Conservation (phyloP, 2,797 vertebrate species). For the Megalops cyprinoides region DNA sequence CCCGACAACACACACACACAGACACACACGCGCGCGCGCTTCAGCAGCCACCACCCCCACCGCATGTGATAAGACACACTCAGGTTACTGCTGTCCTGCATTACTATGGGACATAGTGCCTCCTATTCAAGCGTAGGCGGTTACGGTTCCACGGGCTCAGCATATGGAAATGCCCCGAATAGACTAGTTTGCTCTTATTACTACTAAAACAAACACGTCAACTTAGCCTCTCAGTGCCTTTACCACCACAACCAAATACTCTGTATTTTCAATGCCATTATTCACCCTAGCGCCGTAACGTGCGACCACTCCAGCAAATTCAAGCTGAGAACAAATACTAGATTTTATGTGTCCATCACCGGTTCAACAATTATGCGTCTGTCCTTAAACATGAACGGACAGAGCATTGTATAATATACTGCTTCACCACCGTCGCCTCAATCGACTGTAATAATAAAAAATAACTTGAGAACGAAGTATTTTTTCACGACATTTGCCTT, state of each 20-base stretch:
- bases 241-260: neutral
- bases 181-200: conserved; percentile 1
- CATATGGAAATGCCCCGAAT: conserved; percentile 11
- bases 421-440: neutral
- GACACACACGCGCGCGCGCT: neutral
- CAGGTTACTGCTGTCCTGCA: conserved; percentile 29
- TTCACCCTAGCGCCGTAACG: neutral
- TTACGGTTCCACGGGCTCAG: conserved; percentile 6
- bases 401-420: neutral
- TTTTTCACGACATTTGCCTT: neutral
- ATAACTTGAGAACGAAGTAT: conserved; percentile 13
- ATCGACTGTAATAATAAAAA: neutral
- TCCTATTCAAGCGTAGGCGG: conserved; percentile 6
- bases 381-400: neutral
- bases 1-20: neutral
- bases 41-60: conserved; percentile 5
- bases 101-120: conserved; percentile 22
- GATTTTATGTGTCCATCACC: neutral
- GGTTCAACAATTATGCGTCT: neutral
- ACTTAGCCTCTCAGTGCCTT: neutral
- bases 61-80: neutral
- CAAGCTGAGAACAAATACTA: neutral
- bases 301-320: conserved; percentile 13
- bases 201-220: neutral
- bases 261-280: neutral